Percentiles rank a stretch among this genome's conserved stretches.
phyloP scores from a whole-genome alignment of 2,797 vertebrate species.

The Erethizon dorsatum region DNA sequence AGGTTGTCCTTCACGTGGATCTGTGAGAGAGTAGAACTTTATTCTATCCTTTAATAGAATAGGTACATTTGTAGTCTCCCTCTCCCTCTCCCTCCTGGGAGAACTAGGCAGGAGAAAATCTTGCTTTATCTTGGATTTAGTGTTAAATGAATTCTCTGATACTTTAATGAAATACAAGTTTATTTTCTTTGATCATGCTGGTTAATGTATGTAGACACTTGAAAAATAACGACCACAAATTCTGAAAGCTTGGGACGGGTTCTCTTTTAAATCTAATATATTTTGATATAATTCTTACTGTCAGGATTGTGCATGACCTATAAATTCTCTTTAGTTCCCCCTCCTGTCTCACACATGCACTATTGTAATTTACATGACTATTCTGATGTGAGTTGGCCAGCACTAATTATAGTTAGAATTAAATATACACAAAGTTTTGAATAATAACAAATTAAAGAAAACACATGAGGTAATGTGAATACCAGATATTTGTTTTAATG shows the following conservation, averaged over 20 bases:
- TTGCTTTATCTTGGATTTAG: conserved; percentile 13
- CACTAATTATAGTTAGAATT: not conserved
- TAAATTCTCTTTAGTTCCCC: not conserved
- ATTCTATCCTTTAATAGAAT: not conserved
- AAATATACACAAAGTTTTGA: not conserved
- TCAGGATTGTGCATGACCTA: not conserved
- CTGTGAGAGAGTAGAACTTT: not conserved
- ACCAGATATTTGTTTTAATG: conserved; percentile 27
- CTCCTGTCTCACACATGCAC: too few relatives aligned
- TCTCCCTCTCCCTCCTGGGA: not conserved
- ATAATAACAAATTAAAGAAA: conserved; percentile 41
- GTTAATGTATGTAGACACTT: conserved; percentile 17
- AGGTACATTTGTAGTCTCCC: not conserved
- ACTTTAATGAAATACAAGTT: conserved; percentile 7
- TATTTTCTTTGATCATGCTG: conserved; percentile 60
- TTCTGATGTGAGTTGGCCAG: not conserved
- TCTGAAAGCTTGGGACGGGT: not conserved
- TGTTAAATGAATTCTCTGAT: conserved; percentile 24
- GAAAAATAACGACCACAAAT: conserved; percentile 33
- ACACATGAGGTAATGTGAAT: not conserved
- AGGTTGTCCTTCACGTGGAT: not conserved
- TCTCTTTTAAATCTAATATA: conserved; percentile 48
- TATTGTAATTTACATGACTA: not conserved
- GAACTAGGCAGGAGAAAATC: not conserved
- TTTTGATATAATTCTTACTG: conserved; percentile 26